Evolutionary conservation across 2,888 invertebrate genomes (phyloP).

Genomic region (Tetropium fuscum): DNA sequence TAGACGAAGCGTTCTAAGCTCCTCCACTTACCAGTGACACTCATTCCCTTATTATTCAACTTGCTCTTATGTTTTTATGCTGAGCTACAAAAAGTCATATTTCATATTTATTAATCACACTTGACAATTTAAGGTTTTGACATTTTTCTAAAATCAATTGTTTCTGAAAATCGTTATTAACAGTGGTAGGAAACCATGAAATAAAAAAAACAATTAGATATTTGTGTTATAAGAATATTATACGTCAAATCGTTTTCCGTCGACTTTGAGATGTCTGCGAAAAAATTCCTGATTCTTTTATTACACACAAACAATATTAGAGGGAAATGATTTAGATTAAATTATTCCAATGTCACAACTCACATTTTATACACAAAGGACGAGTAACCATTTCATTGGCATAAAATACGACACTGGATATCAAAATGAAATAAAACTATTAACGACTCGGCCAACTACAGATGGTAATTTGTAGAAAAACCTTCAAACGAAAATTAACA

Average conservation of each 20-base stretch:
- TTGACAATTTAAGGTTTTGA: slow-evolving; percentile 41
- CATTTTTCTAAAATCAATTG: slow-evolving; percentile 24
- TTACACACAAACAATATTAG: not conserved
- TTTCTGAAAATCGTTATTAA: slow-evolving; percentile 7
- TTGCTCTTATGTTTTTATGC: slow-evolving; percentile 55
- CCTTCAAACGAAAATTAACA: slow-evolving; percentile 30
- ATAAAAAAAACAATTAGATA: slow-evolving; percentile 11
- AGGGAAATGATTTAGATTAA: not conserved
- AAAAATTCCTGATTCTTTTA: slow-evolving; percentile 6
- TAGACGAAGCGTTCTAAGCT: slow-evolving; percentile 87
- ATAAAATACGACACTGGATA: slow-evolving; percentile 57
- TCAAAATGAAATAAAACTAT: slow-evolving; percentile 60
- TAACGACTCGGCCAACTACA: slow-evolving; percentile 52
- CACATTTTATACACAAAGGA: slow-evolving; percentile 51
- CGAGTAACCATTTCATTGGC: slow-evolving; percentile 56
- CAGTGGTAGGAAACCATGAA: slow-evolving; percentile 1
- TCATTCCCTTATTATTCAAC: slow-evolving; percentile 65
- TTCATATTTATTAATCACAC: slow-evolving; percentile 33
- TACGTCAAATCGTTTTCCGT: slow-evolving; percentile 2
- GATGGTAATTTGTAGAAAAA: slow-evolving; percentile 51
- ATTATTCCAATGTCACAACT: not conserved
- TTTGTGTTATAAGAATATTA: too few species aligned
- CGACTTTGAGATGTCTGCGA: slow-evolving; percentile 3
- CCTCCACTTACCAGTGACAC: slow-evolving; percentile 70
- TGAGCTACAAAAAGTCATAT: slow-evolving; percentile 51